These are phyloP conservation scores for Champsocephalus esox DNA, from an alignment of 2,797 vertebrate genomes.

Conservation along the genomic window DNA sequence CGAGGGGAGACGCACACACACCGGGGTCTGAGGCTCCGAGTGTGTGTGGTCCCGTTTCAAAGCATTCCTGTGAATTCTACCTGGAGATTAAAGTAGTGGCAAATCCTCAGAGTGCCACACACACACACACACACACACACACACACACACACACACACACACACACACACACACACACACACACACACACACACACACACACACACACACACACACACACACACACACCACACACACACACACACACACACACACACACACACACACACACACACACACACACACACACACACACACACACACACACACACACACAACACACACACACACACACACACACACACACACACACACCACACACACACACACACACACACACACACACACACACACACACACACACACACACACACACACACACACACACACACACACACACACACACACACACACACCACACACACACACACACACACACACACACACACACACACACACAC, in stretches of 20 bases:
- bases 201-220: constrained; percentile 1
- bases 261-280: constrained; percentile 15
- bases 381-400: constrained; percentile 20
- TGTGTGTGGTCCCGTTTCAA: constrained; percentile 27
- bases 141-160: constrained; percentile 13
- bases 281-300: not conserved
- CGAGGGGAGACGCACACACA: constrained; percentile 8
- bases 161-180: constrained; percentile 13
- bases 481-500: too few species aligned
- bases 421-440: constrained; percentile 18
- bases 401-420: constrained; percentile 17
- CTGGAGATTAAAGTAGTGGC: constrained; percentile 23
- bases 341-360: constrained; percentile 6
- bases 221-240: constrained; percentile 10
- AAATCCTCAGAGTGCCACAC: not conserved
- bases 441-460: constrained; percentile 17
- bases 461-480: not conserved
- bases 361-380: constrained; percentile 12
- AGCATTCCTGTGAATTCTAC: constrained; percentile 23
- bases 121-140: not conserved
- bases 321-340: constrained; percentile 13
- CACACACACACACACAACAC: constrained; percentile 20
- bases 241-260: constrained; percentile 9
- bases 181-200: constrained; percentile 5
- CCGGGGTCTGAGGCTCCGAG: constrained; percentile 1